phyloP scores from a whole-genome alignment of 2,888 invertebrate genomes.

The Hydraecia micacea region DNA sequence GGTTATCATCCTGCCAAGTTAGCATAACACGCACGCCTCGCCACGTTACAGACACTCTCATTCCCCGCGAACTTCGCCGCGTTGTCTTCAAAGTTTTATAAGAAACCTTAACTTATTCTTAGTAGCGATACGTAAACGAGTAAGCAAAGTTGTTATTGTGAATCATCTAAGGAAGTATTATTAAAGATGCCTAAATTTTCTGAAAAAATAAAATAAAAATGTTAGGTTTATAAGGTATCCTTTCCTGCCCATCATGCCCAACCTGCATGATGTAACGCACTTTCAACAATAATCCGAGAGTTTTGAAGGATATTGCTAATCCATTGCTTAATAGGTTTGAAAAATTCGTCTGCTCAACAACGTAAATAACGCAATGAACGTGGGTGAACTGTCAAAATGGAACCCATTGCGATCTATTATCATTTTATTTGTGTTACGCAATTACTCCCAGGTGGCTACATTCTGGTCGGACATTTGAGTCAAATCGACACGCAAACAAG shows the following conservation, averaged over 20 bases:
- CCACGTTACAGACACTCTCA: slow-evolving; percentile 33
- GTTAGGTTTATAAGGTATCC: neutral
- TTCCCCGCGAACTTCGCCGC: slow-evolving; percentile 18
- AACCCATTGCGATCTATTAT: neutral
- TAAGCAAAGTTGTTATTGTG: neutral
- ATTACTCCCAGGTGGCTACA: neutral
- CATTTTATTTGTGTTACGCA: neutral
- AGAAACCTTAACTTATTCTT: slow-evolving; percentile 26
- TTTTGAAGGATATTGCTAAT: neutral
- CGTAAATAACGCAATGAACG: neutral
- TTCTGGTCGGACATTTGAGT: neutral
- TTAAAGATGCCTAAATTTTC: neutral
- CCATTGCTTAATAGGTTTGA: neutral
- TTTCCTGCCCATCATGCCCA: neutral
- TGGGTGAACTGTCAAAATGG: neutral
- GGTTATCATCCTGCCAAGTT: slow-evolving; percentile 40
- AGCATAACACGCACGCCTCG: slow-evolving; percentile 48
- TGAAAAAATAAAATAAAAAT: neutral
- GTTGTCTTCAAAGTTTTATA: slow-evolving; percentile 44
- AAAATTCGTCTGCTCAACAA: neutral
- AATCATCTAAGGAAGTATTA: neutral
- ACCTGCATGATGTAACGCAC: neutral
- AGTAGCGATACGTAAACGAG: neutral
- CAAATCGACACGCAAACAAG: neutral
- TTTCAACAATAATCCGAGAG: neutral